Evolutionary conservation across 1,140 invertebrate genomes (phyloP), one percentile per base, ranked within the genome.

Genomic region (Goniozus legneri): DNA sequence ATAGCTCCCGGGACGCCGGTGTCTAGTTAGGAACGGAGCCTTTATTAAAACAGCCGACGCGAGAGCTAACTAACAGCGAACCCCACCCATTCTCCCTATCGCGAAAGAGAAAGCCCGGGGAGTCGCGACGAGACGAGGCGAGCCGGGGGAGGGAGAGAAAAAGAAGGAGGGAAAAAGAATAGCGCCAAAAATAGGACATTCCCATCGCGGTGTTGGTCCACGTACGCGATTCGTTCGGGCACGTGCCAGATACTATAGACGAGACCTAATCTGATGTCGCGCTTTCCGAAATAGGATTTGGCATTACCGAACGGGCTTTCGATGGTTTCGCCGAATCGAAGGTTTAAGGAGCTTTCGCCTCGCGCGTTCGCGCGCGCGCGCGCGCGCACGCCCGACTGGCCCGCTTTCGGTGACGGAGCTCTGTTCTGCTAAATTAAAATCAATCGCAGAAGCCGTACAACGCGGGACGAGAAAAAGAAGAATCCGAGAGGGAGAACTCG

Each of bases 31-130:
- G 35, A 8, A 10, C 8, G 40, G 14, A 43, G 47, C 47, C 51
- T 54, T 54, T 54, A 54, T 54, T 54, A 50, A 50, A 54, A 35
- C 40, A 40, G 27, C 47, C 44, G 41, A 34, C 47, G 43, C n/a
- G n/a, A n/a, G n/a, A n/a, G 42, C 44, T 54, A 50, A 51, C 44
- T 44, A 55, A 51, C 27, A 44, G n/a, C n/a, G n/a, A n/a, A n/a
- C n/a, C n/a, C n/a, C n/a, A n/a, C n/a, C n/a, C n/a, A n/a, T n/a
- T n/a, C n/a, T n/a, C n/a, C n/a, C n/a, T n/a, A n/a, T n/a, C n/a
- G n/a, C n/a, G n/a, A n/a, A n/a, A n/a, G n/a, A n/a, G n/a, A n/a
- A n/a, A n/a, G n/a, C n/a, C n/a, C n/a, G n/a, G n/a, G n/a, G n/a
- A n/a, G n/a, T n/a, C 19, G n/a, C n/a, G n/a, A n/a, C n/a, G n/a